Evolutionary conservation across 2,888 invertebrate species (phyloP).

Genomic region (Drosophila neotestacea): DNA sequence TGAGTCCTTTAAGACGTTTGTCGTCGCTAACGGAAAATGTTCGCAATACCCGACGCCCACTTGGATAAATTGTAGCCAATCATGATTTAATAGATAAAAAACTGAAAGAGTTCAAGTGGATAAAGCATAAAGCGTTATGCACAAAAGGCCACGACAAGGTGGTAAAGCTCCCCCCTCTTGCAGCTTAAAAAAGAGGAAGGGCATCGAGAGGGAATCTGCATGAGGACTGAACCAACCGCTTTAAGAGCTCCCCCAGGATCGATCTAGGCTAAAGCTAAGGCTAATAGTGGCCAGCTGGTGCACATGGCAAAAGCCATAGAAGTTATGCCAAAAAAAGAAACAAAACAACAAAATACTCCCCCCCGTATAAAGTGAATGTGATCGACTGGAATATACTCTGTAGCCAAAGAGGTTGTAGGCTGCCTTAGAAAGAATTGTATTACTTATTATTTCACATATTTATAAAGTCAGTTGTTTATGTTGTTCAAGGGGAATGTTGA

Average conservation of each 20-base stretch:
- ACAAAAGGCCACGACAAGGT: slow-evolving; percentile 58
- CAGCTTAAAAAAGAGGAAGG: not conserved
- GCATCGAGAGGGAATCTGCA: not conserved
- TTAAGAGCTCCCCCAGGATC: slow-evolving; percentile 73
- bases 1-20: slow-evolving; percentile 21
- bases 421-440: too few species aligned
- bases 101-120: slow-evolving; percentile 78
- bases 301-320: slow-evolving; percentile 21
- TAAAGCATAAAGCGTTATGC: slow-evolving; percentile 76
- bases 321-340: slow-evolving; percentile 20
- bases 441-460: too few species aligned
- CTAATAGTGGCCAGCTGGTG: slow-evolving; percentile 69
- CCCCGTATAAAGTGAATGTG: not conserved
- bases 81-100: slow-evolving; percentile 79
- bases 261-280: slow-evolving; percentile 65
- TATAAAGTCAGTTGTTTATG: too few species aligned
- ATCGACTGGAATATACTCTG: slow-evolving; percentile 17
- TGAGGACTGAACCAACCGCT: slow-evolving; percentile 37
- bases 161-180: slow-evolving; percentile 7
- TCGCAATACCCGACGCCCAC: slow-evolving; percentile 43
- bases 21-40: slow-evolving; percentile 13
- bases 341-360: not conserved
- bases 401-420: not conserved
- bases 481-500: too few species aligned
- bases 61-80: slow-evolving; percentile 79